Percentiles rank a stretch among this genome's conserved stretches.
phyloP scores from a whole-genome alignment of 1,140 invertebrate species.

The Calycopis cecrops region DNA sequence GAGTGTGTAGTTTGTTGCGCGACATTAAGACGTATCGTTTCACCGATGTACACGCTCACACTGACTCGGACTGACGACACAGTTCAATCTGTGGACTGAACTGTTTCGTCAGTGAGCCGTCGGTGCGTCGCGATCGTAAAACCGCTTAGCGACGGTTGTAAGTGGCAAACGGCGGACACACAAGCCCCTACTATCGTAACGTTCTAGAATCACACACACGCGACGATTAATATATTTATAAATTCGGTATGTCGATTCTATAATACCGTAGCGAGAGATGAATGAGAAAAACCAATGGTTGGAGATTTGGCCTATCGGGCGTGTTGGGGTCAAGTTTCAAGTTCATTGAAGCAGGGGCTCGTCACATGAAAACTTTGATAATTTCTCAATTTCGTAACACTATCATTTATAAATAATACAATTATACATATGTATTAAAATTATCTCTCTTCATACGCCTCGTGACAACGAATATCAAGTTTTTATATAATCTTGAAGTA shows the following conservation, averaged over 20 bases:
- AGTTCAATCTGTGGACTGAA: no score
- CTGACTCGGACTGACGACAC: no score
- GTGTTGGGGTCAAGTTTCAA: slow-evolving; percentile 7
- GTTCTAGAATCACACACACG: slow-evolving; percentile 5
- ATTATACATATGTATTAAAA: no score
- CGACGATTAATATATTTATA: slow-evolving; percentile 2
- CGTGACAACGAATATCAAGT: no score
- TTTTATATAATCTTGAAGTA: no score
- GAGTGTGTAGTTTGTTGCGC: slow-evolving; percentile 43
- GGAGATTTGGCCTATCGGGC: no score
- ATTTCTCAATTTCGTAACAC: not conserved
- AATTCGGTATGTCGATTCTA: not conserved
- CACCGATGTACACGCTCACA: slow-evolving; percentile 47
- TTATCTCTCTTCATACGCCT: no score
- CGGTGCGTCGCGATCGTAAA: slow-evolving; percentile 33
- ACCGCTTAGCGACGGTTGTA: slow-evolving; percentile 47
- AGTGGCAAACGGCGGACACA: slow-evolving; percentile 29
- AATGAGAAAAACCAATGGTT: slow-evolving; percentile 8
- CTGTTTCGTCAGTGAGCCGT: slow-evolving; percentile 34
- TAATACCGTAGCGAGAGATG: not conserved
- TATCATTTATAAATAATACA: no score
- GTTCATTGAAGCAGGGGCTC: slow-evolving; percentile 16
- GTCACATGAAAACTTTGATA: slow-evolving; percentile 12
- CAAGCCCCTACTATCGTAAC: slow-evolving; percentile 15
- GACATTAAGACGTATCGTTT: slow-evolving; percentile 35